Evolutionary conservation across 2,888 invertebrate genomes (phyloP).

Genomic region (Choreutis nemorana): DNA sequence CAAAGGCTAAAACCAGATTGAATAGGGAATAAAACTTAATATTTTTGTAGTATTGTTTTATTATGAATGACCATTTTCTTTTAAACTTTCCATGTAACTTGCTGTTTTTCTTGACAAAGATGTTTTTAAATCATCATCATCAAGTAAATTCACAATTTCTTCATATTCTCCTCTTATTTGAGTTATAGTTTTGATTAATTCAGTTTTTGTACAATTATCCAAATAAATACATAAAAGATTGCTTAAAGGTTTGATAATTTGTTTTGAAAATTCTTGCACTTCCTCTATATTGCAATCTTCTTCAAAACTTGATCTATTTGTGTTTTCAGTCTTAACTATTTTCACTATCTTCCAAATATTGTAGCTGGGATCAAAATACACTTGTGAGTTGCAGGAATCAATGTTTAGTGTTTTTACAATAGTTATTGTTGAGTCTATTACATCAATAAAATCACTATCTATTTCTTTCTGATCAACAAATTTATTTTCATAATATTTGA

Average conservation of each 20-base stretch:
- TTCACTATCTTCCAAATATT: conserved; percentile 40
- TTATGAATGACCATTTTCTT: conserved; percentile 34
- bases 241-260: conserved; percentile 32
- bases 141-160: conserved; percentile 25
- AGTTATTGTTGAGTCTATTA: conserved; percentile 37
- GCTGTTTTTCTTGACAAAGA: conserved; percentile 26
- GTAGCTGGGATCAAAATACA: conserved; percentile 33
- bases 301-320: conserved; percentile 30
- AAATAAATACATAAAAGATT: conserved; percentile 35
- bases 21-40: too few relatives aligned
- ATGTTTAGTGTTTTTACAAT: conserved; percentile 29
- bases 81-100: conserved; percentile 33
- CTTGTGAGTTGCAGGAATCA: conserved; percentile 23
- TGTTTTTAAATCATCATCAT: conserved; percentile 21
- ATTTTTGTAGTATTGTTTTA: conserved; percentile 11
- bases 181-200: conserved; percentile 30
- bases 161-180: conserved; percentile 30
- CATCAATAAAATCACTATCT: conserved; percentile 40
- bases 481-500: conserved; percentile 42
- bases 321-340: conserved; percentile 22
- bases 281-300: conserved; percentile 33
- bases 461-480: conserved; percentile 36
- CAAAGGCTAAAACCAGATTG: too few relatives aligned
- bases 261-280: conserved; percentile 24
- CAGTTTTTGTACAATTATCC: conserved; percentile 30